Base-by-base conservation (phyloP, 2,797 vertebrate species). In the Gymnoscopelus microlampas region DNA sequence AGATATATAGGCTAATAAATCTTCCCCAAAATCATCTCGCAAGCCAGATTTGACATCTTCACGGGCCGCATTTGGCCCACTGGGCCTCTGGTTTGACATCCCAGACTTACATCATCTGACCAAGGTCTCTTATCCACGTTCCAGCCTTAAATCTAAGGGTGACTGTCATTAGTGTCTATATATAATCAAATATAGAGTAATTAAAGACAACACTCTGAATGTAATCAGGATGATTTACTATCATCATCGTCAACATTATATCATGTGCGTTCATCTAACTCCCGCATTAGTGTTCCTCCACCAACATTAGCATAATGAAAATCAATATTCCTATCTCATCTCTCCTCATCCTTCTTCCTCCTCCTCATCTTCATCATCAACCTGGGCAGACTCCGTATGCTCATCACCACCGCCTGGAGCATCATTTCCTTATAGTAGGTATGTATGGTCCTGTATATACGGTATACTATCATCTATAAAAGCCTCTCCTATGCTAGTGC, bases 401-500 rank as follows among this genome's bases (percentile, higher is more conserved):
- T 78, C 75, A 5, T 75, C 66, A 44, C 23, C 51, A 60, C 74
- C 78, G 54, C 70, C 14, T 3, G 29, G 60, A 72, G 60, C 39
- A 32, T 82, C 57, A 62, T 77, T 68, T 74, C 47, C 53, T 24
- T 26, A 14, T 66, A 44, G 39, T 9, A 44, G 39, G 7, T 9
- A 44, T 44, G 39, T 44, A 44, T 44, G 39, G 39, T 44, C 2
- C 39, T 10, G 39, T 44, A 44, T 8, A 39, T 10, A 44, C 81
- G 74, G 76, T 75, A 77, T 62, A 39, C 74, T 68, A 72, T 77
- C 67, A 78, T 81, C 80, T 75, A 70, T 86, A 87, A 90, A 86
- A 85, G 73, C 81, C 2, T 44, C 39, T 44, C 8, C 58, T 89
- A 91, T 89, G 89, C 87, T 88, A 91, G 90, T 90, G 83, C 74